Conservation (phyloP, 2,113 vertebrate genomes). For the Phasianus colchicus region DNA sequence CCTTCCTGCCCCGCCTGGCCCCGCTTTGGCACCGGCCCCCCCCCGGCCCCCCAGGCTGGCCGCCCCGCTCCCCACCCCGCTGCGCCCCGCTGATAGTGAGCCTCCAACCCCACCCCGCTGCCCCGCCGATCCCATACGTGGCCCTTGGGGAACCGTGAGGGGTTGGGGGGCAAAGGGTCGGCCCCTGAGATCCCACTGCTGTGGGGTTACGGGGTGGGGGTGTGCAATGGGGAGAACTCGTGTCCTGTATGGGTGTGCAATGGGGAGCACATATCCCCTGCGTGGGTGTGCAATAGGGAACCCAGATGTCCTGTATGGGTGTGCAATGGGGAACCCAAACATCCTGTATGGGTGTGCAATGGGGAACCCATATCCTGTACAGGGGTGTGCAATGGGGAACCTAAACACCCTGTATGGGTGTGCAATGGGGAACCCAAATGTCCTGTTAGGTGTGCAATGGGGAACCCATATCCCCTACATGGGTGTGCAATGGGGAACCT, state of each 20-base stretch:
- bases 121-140: background rate
- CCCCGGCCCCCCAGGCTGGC: background rate
- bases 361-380: accelerated
- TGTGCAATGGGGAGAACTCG: background rate
- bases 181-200: background rate
- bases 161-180: background rate
- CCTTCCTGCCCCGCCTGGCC: slow-evolving; percentile 49
- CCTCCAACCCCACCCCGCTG: background rate
- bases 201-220: no score
- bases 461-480: accelerated
- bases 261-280: accelerated
- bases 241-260: no score
- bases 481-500: background rate
- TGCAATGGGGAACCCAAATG: no score
- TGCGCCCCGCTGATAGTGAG: background rate
- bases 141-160: background rate
- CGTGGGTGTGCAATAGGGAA: no score
- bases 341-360: no score
- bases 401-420: no score
- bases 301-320: accelerated
- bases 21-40: background rate
- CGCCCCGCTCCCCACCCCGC: background rate
- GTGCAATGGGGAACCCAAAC: no score
- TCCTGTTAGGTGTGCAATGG: no score
- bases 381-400: background rate